Percentiles rank a stretch among this genome's conserved stretches.
These are phyloP conservation scores for Threskiornis aethiopicus DNA, from an alignment of 2,797 vertebrate species.

Conservation along the genomic window DNA sequence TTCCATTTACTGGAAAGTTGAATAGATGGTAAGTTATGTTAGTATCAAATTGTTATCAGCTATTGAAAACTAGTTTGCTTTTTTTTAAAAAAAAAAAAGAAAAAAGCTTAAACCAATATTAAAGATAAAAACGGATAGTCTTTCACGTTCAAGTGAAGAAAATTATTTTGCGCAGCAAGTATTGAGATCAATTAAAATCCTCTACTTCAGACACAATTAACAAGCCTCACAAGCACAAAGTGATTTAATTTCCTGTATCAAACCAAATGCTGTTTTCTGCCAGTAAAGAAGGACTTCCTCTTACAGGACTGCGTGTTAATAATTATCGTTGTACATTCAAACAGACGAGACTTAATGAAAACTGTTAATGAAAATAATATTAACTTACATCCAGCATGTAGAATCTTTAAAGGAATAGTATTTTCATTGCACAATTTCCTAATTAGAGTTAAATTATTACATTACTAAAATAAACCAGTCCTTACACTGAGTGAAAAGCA, in stretches of 20 bases:
- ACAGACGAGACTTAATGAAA: not conserved
- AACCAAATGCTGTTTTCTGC: slow-evolving; percentile 4
- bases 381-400: not conserved
- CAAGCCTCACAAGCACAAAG: not conserved
- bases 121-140: not conserved
- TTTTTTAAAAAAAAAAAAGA: too few relatives aligned
- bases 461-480: not conserved
- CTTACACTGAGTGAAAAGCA: not conserved
- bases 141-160: not conserved
- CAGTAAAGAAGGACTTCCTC: not conserved
- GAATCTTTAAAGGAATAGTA: not conserved
- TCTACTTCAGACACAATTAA: slow-evolving; percentile 20
- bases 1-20: not conserved
- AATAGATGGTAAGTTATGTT: not conserved
- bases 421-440: not conserved
- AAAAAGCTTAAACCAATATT: not conserved
- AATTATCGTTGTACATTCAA: not conserved
- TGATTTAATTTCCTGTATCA: slow-evolving; percentile 23
- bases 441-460: not conserved
- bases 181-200: slow-evolving; percentile 5
- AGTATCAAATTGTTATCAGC: not conserved
- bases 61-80: not conserved
- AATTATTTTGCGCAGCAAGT: not conserved
- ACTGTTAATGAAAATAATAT: not conserved
- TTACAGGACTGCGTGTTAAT: not conserved